Conservation (phyloP, 64 coral and sea anemone species). For the Stylophora pistillata region DNA sequence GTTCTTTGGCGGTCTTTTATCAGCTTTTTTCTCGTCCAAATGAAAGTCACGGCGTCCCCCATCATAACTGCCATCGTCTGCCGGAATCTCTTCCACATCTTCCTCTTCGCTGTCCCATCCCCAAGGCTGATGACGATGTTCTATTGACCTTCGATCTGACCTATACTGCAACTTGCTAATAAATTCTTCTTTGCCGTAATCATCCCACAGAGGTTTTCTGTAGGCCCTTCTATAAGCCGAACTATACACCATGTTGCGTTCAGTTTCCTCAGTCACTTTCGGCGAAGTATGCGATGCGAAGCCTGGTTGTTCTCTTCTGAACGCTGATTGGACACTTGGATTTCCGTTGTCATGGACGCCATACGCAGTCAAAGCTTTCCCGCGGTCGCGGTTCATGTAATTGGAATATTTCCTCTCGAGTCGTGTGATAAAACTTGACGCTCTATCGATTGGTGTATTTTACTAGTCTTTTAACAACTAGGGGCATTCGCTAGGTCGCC, state of each 20-base stretch:
- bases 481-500: no score
- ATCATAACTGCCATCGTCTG: slow-evolving; percentile 20
- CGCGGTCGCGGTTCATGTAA: neutral
- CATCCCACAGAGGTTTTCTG: slow-evolving; percentile 83
- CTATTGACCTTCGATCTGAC: slow-evolving; percentile 85
- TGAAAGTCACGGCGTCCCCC: slow-evolving; percentile 1
- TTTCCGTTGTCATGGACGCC: slow-evolving; percentile 29
- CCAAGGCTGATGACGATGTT: slow-evolving; percentile 89
- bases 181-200: slow-evolving; percentile 84
- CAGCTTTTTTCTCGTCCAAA: neutral
- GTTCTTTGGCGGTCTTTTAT: slow-evolving; percentile 19
- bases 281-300: neutral
- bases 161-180: slow-evolving; percentile 82
- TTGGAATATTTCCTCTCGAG: no score
- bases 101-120: slow-evolving; percentile 85
- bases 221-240: slow-evolving; percentile 73
- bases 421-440: no score
- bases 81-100: slow-evolving; percentile 72
- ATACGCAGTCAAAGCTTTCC: neutral
- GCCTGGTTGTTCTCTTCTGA: neutral
- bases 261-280: no score
- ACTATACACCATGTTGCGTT: slow-evolving; percentile 74
- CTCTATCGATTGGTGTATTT: no score
- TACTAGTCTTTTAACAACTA: no score
- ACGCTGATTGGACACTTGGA: slow-evolving; percentile 9